A percentile compares a stretch with the other conserved stretches of the same genome.
These are phyloP conservation scores for Menura novaehollandiae DNA, from an alignment of 2,113 vertebrate genomes.

Conservation along the genomic window DNA sequence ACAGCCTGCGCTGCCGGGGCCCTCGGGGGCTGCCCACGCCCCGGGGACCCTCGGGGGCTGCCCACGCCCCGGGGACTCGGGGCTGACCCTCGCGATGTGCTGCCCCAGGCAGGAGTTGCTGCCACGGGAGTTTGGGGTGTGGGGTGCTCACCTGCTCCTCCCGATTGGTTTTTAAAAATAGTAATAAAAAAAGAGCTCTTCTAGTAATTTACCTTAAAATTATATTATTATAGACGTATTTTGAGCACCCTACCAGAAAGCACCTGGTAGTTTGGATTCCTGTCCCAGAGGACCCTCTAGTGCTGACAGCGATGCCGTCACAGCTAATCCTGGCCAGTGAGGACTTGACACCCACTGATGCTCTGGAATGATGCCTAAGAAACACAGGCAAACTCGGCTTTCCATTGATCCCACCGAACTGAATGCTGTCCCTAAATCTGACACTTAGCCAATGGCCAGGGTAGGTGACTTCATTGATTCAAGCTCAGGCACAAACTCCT, in stretches of 20 bases:
- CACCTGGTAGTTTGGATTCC: not conserved
- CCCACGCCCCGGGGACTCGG: not conserved
- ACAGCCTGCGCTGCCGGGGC: not conserved
- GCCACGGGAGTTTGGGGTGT: accelerated
- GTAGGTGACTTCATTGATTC: not conserved
- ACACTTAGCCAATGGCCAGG: not conserved
- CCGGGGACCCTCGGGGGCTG: not conserved
- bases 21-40: not conserved
- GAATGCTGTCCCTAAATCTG: not conserved
- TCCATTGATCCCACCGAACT: not conserved
- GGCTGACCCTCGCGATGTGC: not conserved
- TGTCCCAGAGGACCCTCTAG: not conserved
- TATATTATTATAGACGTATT: accelerated
- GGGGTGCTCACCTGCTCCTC: not conserved
- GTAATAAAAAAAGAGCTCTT: accelerated
- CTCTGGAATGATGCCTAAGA: not conserved
- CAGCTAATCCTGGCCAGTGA: accelerated
- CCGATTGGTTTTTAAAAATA: not conserved
- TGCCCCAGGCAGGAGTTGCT: not conserved
- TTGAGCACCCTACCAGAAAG: not conserved
- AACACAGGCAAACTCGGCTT: not conserved
- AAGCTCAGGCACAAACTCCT: not conserved
- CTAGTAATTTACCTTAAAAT: not conserved
- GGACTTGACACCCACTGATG: not conserved
- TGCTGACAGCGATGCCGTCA: not conserved